Evolutionary conservation across 2,797 vertebrate species (phyloP).

Genomic region (Arnoldichthys spilopterus): DNA sequence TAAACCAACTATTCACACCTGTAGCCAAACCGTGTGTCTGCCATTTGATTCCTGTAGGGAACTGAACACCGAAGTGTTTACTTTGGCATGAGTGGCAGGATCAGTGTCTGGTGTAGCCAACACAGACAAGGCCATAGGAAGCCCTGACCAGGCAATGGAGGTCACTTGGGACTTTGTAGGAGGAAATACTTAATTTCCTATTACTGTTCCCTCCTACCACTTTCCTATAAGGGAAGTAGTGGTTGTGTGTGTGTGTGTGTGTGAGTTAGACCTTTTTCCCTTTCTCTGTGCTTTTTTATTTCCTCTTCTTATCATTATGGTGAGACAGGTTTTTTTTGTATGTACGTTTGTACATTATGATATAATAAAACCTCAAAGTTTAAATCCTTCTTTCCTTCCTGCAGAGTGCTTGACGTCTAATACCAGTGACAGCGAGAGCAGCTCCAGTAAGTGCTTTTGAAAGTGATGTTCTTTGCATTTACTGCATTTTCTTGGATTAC

Average conservation of each 20-base stretch:
- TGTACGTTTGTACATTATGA: slow-evolving; percentile 20
- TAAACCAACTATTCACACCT: not conserved
- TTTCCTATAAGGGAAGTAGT: slow-evolving; percentile 65
- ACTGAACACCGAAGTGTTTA: slow-evolving; percentile 58
- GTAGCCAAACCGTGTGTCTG: slow-evolving; percentile 4
- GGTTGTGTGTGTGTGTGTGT: slow-evolving; percentile 50
- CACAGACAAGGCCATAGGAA: slow-evolving; percentile 64
- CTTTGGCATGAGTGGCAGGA: slow-evolving; percentile 59
- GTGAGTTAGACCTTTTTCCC: slow-evolving; percentile 57
- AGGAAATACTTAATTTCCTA: slow-evolving; percentile 80
- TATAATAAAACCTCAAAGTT: too few relatives aligned
- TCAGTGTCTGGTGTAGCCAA: slow-evolving; percentile 57
- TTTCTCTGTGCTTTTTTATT: slow-evolving; percentile 45
- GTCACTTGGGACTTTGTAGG: slow-evolving; percentile 64
- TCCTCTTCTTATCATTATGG: slow-evolving; percentile 28
- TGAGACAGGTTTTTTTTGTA: not conserved
- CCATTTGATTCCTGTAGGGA: slow-evolving; percentile 49
- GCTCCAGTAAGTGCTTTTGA: slow-evolving; percentile 91
- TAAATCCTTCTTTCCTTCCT: slow-evolving; percentile 37
- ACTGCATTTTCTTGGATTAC: too few relatives aligned
- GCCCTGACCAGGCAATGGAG: slow-evolving; percentile 62
- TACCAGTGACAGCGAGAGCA: slow-evolving; percentile 99
- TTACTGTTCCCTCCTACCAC: slow-evolving; percentile 72
- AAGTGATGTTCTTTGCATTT: not conserved
- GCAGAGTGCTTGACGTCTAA: slow-evolving; percentile 98